Percentiles rank a stretch among this genome's conserved stretches.
These are phyloP conservation scores for Trachythela sp. DNA, from an alignment of 64 coral and sea anemone species.

Conservation along the genomic window DNA sequence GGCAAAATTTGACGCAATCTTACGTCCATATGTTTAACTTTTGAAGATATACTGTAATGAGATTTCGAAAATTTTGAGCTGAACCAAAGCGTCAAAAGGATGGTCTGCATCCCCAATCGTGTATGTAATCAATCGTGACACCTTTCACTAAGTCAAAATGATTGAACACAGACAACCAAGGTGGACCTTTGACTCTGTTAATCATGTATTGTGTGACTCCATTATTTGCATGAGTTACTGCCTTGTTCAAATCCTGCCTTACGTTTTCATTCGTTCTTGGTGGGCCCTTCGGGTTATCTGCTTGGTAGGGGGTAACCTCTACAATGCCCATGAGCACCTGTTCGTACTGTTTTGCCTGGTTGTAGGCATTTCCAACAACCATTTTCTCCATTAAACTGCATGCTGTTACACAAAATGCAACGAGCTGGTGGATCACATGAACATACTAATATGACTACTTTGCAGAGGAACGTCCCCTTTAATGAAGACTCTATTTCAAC, in stretches of 20 bases:
- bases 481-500: neutral
- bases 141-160: conserved; percentile 10
- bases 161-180: neutral
- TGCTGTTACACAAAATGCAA: neutral
- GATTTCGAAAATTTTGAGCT: neutral
- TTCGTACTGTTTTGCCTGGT: neutral
- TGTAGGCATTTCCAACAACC: neutral
- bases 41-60: conserved; percentile 1
- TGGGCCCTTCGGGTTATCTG: neutral
- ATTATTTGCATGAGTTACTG: neutral
- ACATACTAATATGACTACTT: neutral
- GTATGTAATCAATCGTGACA: conserved; percentile 49
- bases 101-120: conserved; percentile 41
- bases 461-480: neutral
- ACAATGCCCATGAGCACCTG: neutral
- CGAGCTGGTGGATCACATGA: neutral
- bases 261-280: neutral
- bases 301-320: neutral
- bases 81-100: conserved; percentile 50
- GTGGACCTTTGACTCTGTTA: neutral
- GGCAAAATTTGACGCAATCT: conserved; percentile 29
- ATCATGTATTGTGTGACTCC: neutral
- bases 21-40: neutral
- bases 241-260: neutral
- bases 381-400: conserved; percentile 1